These are phyloP conservation scores for Hapalemur alaotrensis DNA, from an alignment of 2,797 vertebrate genomes.

Conservation along the genomic window DNA sequence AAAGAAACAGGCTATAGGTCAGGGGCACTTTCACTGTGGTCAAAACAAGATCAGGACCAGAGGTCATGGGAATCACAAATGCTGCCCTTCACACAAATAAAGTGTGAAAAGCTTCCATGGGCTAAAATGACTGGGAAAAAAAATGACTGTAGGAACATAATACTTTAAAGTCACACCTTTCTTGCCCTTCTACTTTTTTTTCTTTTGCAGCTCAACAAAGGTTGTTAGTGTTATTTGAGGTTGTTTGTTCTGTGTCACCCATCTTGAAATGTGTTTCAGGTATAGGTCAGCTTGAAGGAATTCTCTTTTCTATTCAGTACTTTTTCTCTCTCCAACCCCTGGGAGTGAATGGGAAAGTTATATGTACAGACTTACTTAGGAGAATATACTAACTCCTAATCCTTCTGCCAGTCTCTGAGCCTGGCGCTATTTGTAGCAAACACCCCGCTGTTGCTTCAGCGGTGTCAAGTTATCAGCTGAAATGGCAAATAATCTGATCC, in stretches of 20 bases:
- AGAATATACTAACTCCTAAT: not conserved
- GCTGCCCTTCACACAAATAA: not conserved
- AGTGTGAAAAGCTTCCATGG: not conserved
- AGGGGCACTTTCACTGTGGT: not conserved
- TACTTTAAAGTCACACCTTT: not conserved
- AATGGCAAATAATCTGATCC: not conserved
- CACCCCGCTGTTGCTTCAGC: not conserved
- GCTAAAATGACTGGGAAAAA: not conserved
- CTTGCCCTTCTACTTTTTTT: not conserved
- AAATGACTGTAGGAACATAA: not conserved
- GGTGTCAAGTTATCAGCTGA: not conserved
- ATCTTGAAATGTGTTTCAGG: constrained; percentile 1
- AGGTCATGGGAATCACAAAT: not conserved
- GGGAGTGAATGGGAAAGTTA: not conserved
- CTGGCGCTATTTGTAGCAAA: constrained; percentile 22
- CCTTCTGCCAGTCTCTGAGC: not conserved
- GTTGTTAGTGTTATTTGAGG: not conserved
- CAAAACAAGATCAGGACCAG: not conserved
- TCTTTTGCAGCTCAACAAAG: not conserved
- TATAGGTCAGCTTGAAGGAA: not conserved
- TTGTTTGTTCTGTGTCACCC: not conserved
- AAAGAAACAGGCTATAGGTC: not conserved
- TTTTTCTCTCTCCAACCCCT: not conserved
- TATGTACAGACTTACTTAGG: not conserved
- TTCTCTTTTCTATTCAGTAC: not conserved